Conservation (phyloP, 2,113 vertebrate species). For the Brachypteracias leptosomus region DNA sequence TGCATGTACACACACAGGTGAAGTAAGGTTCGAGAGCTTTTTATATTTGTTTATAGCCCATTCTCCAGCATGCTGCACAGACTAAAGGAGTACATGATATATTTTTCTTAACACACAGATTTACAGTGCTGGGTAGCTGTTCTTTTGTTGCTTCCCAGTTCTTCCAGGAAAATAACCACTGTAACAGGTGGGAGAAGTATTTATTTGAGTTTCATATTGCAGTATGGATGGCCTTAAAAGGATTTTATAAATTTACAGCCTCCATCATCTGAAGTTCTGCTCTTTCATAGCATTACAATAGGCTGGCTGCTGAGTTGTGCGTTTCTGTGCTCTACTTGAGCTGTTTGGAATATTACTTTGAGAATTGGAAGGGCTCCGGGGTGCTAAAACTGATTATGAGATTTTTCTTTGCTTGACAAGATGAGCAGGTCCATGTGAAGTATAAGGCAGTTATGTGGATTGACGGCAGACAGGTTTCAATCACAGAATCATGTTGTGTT, state of each 20-base stretch:
- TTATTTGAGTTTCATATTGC: slow-evolving; percentile 43
- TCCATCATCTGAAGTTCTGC: slow-evolving; percentile 26
- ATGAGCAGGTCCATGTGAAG: slow-evolving; percentile 71
- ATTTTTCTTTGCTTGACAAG: slow-evolving; percentile 82
- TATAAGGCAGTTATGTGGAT: slow-evolving; percentile 47
- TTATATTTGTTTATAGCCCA: not conserved
- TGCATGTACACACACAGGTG: not conserved
- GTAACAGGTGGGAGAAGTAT: not conserved
- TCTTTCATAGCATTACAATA: slow-evolving; percentile 43
- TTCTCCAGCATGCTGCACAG: not conserved
- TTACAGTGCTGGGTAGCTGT: not conserved
- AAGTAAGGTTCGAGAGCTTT: not conserved
- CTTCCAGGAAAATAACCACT: not conserved
- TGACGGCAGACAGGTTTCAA: slow-evolving; percentile 53
- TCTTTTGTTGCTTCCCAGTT: not conserved
- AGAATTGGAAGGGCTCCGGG: slow-evolving; percentile 69
- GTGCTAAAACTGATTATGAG: slow-evolving; percentile 79
- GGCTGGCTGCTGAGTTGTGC: slow-evolving; percentile 3
- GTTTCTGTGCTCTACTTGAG: slow-evolving; percentile 61
- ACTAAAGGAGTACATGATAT: not conserved
- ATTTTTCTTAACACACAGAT: not conserved
- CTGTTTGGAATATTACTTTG: slow-evolving; percentile 78
- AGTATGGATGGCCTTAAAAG: slow-evolving; percentile 28
- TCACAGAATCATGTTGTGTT: slow-evolving; percentile 41
- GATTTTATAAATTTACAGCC: slow-evolving; percentile 63